A percentile compares a stretch with the other conserved stretches of the same genome.
Evolutionary conservation across 2,888 invertebrate genomes (phyloP).

Genomic region (Asteroscopus sphinx): DNA sequence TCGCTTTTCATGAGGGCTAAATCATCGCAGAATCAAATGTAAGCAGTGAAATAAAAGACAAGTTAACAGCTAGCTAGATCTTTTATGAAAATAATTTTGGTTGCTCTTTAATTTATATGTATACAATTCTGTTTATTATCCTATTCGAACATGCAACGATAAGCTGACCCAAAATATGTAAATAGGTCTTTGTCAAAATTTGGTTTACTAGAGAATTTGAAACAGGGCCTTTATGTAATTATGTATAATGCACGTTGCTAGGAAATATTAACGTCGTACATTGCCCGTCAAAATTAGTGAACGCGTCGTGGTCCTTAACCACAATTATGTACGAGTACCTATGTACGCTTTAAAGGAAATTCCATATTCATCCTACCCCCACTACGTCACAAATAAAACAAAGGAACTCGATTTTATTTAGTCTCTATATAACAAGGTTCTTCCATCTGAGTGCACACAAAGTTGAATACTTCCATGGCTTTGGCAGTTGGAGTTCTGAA

Average conservation of each 20-base stretch:
- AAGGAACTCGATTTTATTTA: conserved; percentile 52
- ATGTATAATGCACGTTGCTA: conserved; percentile 40
- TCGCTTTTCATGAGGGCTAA: too few species aligned
- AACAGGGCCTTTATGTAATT: conserved; percentile 40
- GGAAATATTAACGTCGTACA: conserved; percentile 40
- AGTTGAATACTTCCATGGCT: conserved; percentile 63
- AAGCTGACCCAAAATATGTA: conserved; percentile 39
- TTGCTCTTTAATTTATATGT: not conserved
- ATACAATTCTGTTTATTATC: conserved; percentile 10
- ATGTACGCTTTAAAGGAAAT: conserved; percentile 43
- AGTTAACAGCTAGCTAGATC: not conserved
- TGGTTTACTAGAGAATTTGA: conserved; percentile 43
- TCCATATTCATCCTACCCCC: conserved; percentile 48
- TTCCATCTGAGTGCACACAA: conserved; percentile 60
- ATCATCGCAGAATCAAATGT: too few species aligned
- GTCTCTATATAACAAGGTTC: conserved; percentile 52
- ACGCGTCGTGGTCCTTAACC: conserved; percentile 47
- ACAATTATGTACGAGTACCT: conserved; percentile 50
- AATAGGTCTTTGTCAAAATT: conserved; percentile 36
- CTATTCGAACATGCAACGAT: conserved; percentile 14
- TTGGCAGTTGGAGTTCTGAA: conserved; percentile 62
- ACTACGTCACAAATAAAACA: conserved; percentile 52
- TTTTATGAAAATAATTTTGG: not conserved
- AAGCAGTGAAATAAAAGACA: too few species aligned
- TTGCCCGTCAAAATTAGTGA: conserved; percentile 46